Conservation (phyloP, 2,797 vertebrate genomes). For the Myioborus miniatus region DNA sequence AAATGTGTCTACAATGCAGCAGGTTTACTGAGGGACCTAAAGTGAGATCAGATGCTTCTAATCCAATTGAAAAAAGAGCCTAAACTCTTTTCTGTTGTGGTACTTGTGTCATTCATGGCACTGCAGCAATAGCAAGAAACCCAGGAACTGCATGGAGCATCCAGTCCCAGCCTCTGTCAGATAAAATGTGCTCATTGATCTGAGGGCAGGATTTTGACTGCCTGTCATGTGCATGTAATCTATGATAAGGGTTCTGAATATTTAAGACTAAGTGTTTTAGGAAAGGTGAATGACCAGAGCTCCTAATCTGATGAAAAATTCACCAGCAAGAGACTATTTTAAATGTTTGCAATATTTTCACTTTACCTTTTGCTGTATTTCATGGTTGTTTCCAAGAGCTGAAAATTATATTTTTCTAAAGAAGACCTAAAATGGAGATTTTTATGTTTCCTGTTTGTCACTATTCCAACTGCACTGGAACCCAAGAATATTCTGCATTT, state of each 20-base stretch:
- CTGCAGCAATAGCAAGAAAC: background rate
- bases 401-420: background rate
- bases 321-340: rapidly evolving
- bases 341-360: background rate
- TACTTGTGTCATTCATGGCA: background rate
- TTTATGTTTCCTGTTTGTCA: background rate
- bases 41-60: background rate
- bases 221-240: rapidly evolving
- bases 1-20: background rate
- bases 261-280: background rate
- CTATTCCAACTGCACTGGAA: background rate
- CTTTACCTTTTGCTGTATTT: background rate
- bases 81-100: rapidly evolving
- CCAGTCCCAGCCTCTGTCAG: background rate
- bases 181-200: background rate
- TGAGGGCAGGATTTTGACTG: background rate
- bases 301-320: background rate
- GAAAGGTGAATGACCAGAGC: background rate
- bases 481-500: background rate
- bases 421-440: background rate
- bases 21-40: background rate
- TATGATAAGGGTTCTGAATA: background rate
- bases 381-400: background rate
- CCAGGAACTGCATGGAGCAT: background rate
- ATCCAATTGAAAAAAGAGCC: background rate